Evolutionary conservation across 2,888 invertebrate species (phyloP).

Genomic region (Drosophila mayaguana): DNA sequence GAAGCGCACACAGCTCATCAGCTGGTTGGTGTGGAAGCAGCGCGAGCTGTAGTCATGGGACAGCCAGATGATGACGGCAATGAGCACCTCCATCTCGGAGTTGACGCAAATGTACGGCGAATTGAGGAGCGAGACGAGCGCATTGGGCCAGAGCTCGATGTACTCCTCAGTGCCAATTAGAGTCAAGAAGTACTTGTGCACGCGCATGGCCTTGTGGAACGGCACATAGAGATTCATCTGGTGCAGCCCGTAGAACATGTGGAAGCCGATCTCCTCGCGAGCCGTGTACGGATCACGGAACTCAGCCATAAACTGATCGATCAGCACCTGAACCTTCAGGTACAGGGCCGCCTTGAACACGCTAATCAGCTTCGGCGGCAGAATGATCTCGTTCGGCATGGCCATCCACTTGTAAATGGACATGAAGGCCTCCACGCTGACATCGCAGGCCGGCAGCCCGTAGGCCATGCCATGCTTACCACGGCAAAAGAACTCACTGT

Average conservation of each 20-base stretch:
- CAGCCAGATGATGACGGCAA: conserved; percentile 33
- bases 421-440: conserved; percentile 18
- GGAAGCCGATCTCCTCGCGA: conserved; percentile 49
- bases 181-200: conserved; percentile 43
- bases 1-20: conserved; percentile 29
- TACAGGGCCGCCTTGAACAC: conserved; percentile 35
- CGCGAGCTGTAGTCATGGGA: conserved; percentile 24
- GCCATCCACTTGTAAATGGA: conserved; percentile 45
- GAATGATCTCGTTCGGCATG: conserved; percentile 16
- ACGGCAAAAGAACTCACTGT: conserved; percentile 10
- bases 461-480: conserved; percentile 26
- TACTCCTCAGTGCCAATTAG: conserved; percentile 29
- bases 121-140: conserved; percentile 20
- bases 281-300: conserved; percentile 17
- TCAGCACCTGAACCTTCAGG: conserved; percentile 22
- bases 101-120: conserved; percentile 43
- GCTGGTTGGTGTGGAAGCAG: not conserved
- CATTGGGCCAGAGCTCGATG: conserved; percentile 13
- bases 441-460: conserved; percentile 20
- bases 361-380: conserved; percentile 25
- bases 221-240: conserved; percentile 18
- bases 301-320: conserved; percentile 30
- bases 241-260: conserved; percentile 27
- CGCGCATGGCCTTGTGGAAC: not conserved
- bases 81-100: conserved; percentile 45